These are phyloP conservation scores for Asteroscopus sphinx DNA, from an alignment of 2,888 invertebrate species.

Conservation along the genomic window DNA sequence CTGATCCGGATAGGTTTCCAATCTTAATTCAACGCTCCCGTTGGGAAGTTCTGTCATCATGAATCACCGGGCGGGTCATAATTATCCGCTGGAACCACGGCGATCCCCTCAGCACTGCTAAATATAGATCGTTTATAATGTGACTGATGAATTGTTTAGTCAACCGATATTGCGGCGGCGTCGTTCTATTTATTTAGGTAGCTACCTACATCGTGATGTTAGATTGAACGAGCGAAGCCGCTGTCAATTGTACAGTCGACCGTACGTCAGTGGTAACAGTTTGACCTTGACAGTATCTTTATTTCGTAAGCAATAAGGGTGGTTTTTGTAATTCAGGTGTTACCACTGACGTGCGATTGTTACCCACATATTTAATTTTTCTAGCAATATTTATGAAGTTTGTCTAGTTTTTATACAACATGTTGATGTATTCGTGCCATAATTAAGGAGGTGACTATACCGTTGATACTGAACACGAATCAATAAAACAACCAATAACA, in stretches of 20 bases:
- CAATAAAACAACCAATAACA: too few relatives aligned
- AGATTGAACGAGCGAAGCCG: conserved; percentile 15
- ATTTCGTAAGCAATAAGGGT: too few relatives aligned
- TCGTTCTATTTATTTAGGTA: conserved; percentile 23
- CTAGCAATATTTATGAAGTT: too few relatives aligned
- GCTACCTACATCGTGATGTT: conserved; percentile 17
- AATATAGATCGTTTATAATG: conserved; percentile 50
- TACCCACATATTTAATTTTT: too few relatives aligned
- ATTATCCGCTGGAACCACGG: conserved; percentile 60
- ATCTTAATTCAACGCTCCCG: conserved; percentile 62
- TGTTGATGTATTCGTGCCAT: too few relatives aligned
- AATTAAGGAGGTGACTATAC: too few relatives aligned
- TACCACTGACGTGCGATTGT: too few relatives aligned
- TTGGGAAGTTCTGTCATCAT: conserved; percentile 65
- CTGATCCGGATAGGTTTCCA: conserved; percentile 38
- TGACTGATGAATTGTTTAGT: conserved; percentile 57
- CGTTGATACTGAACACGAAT: too few relatives aligned
- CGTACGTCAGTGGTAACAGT: too few relatives aligned
- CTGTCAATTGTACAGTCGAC: conserved; percentile 7
- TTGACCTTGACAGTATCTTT: too few relatives aligned
- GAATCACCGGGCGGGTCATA: conserved; percentile 66
- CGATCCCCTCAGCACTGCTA: conserved; percentile 41
- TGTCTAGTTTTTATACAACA: too few relatives aligned
- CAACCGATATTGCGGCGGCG: conserved; percentile 18
- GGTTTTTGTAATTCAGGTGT: too few relatives aligned